These are phyloP conservation scores for Drosophila yakuba DNA, from an alignment of 1,140 invertebrate species.

Conservation along the genomic window DNA sequence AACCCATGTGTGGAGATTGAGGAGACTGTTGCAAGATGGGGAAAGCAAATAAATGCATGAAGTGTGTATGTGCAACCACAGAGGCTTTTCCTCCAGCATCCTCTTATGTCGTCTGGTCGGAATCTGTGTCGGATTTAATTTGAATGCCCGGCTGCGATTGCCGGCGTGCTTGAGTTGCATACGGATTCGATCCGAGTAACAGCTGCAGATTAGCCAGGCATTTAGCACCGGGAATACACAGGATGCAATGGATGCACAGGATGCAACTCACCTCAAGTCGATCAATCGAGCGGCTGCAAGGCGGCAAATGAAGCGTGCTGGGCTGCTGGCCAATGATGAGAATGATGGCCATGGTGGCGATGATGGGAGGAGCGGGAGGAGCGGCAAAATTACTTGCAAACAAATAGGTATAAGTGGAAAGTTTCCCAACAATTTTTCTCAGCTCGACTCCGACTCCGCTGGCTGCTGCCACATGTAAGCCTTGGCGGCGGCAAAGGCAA, in stretches of 20 bases:
- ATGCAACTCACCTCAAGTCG: constrained; percentile 3
- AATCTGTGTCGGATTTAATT: constrained; percentile 73
- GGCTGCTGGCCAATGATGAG: constrained; percentile 38
- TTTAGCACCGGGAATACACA: constrained; percentile 8
- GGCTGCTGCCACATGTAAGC: constrained; percentile 69
- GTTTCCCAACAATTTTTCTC: constrained; percentile 64
- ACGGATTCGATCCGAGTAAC: background rate
- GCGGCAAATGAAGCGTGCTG: constrained; percentile 39
- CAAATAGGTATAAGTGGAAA: constrained; percentile 68
- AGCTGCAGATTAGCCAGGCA: constrained; percentile 17
- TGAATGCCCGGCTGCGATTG: constrained; percentile 30
- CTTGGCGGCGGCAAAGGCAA: constrained; percentile 71
- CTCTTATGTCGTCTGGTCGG: constrained; percentile 21
- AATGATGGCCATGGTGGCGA: background rate
- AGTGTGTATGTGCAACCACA: constrained; percentile 64
- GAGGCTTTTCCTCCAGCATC: constrained; percentile 36
- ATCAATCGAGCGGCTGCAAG: constrained; percentile 55
- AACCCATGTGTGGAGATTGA: constrained; percentile 1
- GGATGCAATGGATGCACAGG: background rate
- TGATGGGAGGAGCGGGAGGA: constrained; percentile 4
- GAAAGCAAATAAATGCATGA: constrained; percentile 62
- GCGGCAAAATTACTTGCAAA: constrained; percentile 66
- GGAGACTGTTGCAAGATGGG: background rate
- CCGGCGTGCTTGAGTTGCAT: background rate
- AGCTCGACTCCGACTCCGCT: constrained; percentile 2